Conservation (phyloP, 2,797 vertebrate genomes). For the Apogon hyalosoma region DNA sequence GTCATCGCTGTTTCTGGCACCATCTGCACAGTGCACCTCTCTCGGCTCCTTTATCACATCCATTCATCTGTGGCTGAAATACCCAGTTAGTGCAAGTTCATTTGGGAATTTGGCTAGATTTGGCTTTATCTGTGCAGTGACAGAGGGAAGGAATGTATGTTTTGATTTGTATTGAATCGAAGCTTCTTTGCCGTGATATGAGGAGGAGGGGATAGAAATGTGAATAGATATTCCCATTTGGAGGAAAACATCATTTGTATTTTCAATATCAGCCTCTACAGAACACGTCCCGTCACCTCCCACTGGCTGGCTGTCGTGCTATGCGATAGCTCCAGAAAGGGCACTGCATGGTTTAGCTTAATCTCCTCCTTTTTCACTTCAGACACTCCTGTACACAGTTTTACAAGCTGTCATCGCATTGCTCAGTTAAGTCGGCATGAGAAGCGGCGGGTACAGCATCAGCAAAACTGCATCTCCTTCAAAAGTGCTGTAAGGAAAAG, state of each 20-base stretch:
- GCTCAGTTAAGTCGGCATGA: constrained; percentile 6
- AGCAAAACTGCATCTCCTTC: constrained; percentile 36
- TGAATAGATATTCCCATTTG: not conserved
- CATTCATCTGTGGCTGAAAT: constrained; percentile 11
- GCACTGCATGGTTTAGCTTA: constrained; percentile 33
- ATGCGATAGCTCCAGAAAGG: constrained; percentile 44
- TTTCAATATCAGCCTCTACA: constrained; percentile 19
- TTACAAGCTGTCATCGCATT: constrained; percentile 28
- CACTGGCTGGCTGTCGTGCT: constrained; percentile 36
- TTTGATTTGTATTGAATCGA: not conserved
- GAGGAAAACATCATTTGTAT: constrained; percentile 6
- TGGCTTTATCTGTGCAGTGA: constrained; percentile 1
- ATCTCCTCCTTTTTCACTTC: constrained; percentile 34
- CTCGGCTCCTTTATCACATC: constrained; percentile 21
- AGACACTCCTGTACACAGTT: constrained; percentile 19
- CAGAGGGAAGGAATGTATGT: not conserved
- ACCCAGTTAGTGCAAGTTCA: constrained; percentile 4
- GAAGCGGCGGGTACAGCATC: constrained; percentile 19
- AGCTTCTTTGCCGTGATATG: constrained; percentile 3
- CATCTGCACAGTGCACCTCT: constrained; percentile 20
- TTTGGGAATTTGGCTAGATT: not conserved
- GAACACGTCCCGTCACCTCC: constrained; percentile 26
- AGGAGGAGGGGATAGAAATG: not conserved
- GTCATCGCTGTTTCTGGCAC: constrained; percentile 29
- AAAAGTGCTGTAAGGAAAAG: constrained; percentile 38